phyloP scores from a whole-genome alignment of 2,888 invertebrate genomes.

The Drosophila formosana region DNA sequence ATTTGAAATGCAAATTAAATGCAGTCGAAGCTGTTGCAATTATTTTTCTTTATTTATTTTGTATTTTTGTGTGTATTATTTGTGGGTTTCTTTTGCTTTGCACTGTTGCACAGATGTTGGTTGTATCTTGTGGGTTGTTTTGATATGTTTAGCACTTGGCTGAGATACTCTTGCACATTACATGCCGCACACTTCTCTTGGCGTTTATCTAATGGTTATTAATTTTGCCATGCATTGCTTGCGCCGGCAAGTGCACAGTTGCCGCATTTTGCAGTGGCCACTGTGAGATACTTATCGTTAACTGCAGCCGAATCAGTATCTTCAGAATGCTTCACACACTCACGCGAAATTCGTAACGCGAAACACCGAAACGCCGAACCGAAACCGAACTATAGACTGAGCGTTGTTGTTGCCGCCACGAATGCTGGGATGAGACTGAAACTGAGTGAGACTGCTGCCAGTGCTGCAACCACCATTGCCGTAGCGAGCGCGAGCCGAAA shows the following conservation, averaged over 20 bases:
- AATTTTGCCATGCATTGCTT: constrained; percentile 44
- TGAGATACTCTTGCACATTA: constrained; percentile 39
- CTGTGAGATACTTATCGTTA: constrained; percentile 36
- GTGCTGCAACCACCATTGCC: constrained; percentile 47
- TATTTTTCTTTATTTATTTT: constrained; percentile 12
- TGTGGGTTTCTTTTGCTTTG: constrained; percentile 20
- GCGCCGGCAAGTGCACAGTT: constrained; percentile 59
- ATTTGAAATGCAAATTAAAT: constrained; percentile 56
- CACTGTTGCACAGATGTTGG: constrained; percentile 36
- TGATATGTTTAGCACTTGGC: constrained; percentile 59
- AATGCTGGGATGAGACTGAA: constrained; percentile 81
- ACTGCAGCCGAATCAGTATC: constrained; percentile 30
- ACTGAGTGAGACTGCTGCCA: constrained; percentile 45
- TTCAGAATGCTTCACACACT: constrained; percentile 29
- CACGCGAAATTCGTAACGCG: constrained; percentile 33
- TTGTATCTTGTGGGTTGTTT: constrained; percentile 47
- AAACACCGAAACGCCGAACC: constrained; percentile 24
- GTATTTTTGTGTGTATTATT: constrained; percentile 5
- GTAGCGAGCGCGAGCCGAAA: constrained; percentile 41
- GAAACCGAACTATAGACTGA: constrained; percentile 38
- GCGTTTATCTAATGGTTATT: constrained; percentile 37
- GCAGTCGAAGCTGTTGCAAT: constrained; percentile 50
- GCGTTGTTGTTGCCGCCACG: constrained; percentile 76
- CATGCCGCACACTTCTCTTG: constrained; percentile 3
- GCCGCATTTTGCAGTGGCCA: constrained; percentile 66